phyloP scores from a whole-genome alignment of 2,797 vertebrate species.

The Alosa sapidissima region DNA sequence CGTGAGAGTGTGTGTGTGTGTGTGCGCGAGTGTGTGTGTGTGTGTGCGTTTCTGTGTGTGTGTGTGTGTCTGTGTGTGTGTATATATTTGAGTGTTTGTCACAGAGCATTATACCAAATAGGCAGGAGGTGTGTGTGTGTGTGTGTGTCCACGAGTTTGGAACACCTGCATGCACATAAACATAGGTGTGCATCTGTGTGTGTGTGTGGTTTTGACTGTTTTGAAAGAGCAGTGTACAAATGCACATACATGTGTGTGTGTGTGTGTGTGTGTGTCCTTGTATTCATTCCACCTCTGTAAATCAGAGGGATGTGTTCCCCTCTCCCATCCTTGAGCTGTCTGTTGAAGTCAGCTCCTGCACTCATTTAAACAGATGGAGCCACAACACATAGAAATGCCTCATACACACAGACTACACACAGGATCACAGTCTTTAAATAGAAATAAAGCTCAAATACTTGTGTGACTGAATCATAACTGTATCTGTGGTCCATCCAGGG shows the following conservation, averaged over 20 bases:
- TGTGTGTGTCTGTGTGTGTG: not conserved
- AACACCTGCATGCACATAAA: too few relatives aligned
- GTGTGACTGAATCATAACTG: not conserved
- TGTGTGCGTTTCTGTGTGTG: not conserved
- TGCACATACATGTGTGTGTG: not conserved
- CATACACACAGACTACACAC: not conserved
- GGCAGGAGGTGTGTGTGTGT: too few relatives aligned
- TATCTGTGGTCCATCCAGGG: not conserved
- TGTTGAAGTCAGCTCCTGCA: not conserved
- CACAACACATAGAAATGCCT: not conserved
- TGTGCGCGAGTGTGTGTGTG: not conserved
- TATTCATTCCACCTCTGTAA: not conserved
- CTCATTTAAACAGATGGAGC: not conserved
- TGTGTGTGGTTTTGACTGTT: not conserved
- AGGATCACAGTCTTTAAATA: not conserved
- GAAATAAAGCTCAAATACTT: not conserved
- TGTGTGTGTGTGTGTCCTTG: conserved; percentile 3
- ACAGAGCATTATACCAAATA: too few relatives aligned
- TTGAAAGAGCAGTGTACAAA: not conserved
- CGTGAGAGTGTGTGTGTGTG: not conserved
- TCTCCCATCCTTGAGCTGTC: not conserved
- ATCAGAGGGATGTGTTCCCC: not conserved
- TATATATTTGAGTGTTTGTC: not conserved
- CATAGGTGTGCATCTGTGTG: too few relatives aligned
- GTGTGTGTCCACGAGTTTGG: not conserved